A percentile compares a stretch with the other conserved stretches of the same genome.
Conservation (phyloP, 2,888 invertebrate species). For the Netelia melanura region DNA sequence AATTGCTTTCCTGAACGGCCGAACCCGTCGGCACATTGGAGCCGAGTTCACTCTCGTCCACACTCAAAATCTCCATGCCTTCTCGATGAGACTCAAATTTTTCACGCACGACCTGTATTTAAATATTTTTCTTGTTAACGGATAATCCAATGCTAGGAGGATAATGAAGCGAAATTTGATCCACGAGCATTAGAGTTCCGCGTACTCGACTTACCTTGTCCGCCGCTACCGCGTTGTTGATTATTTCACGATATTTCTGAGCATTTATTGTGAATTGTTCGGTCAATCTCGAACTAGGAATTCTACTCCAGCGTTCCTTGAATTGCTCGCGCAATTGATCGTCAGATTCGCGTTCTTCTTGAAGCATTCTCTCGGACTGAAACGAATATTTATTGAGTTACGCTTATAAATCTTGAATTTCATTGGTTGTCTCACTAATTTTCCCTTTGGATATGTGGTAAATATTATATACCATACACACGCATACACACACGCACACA, state of each 20-base stretch:
- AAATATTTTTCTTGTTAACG: constrained; percentile 5
- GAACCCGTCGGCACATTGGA: constrained; percentile 90
- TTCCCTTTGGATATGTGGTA: neutral
- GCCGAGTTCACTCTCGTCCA: constrained; percentile 89
- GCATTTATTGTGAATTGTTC: constrained; percentile 95
- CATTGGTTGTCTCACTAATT: constrained; percentile 2
- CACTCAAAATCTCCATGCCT: constrained; percentile 93
- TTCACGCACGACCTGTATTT: constrained; percentile 90
- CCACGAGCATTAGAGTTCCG: too few species aligned
- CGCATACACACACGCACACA: neutral
- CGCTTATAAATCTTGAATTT: neutral
- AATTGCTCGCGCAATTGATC: constrained; percentile 95
- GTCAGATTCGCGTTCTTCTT: constrained; percentile 97
- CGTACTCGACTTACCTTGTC: constrained; percentile 85
- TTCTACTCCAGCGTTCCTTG: constrained; percentile 96
- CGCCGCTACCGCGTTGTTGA: constrained; percentile 93
- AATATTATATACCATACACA: neutral
- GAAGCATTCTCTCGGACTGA: constrained; percentile 92
- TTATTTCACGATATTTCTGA: constrained; percentile 96
- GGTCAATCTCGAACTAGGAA: constrained; percentile 94
- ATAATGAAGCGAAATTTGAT: neutral
- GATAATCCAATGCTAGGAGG: neutral
- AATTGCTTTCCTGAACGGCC: constrained; percentile 87
- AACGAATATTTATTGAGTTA: constrained; percentile 4
- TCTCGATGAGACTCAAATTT: constrained; percentile 92